phyloP scores from a whole-genome alignment of 2,797 vertebrate species.

The Aplochiton taeniatus region DNA sequence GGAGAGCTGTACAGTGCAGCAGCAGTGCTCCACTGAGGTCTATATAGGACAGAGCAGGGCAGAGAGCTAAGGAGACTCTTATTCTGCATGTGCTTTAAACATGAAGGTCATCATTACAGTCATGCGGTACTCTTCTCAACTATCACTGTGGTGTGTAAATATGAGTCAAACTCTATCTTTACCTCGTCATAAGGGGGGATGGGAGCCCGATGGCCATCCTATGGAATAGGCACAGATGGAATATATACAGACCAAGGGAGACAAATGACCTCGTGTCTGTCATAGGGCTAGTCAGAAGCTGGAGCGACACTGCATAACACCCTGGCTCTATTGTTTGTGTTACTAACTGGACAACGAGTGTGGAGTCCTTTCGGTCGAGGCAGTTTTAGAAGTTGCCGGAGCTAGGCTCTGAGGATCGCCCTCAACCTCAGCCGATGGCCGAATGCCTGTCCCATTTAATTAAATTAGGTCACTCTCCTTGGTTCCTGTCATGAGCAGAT shows the following conservation, averaged over 20 bases:
- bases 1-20: conserved; percentile 14
- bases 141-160: too few relatives aligned
- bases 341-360: conserved; percentile 47
- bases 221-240: conserved; percentile 47
- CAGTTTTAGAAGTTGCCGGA: conserved; percentile 56
- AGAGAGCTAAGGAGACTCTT: conserved; percentile 1
- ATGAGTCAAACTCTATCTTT: too few relatives aligned
- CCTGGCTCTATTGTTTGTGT: conserved; percentile 66
- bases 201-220: too few relatives aligned
- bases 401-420: conserved; percentile 63
- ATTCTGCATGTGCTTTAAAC: too few relatives aligned
- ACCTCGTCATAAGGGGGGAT: too few relatives aligned
- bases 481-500: conserved; percentile 42
- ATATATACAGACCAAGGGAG: conserved; percentile 45
- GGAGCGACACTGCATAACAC: conserved; percentile 67
- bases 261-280: conserved; percentile 44
- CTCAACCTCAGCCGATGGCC: conserved; percentile 53
- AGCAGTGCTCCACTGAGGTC: conserved; percentile 15
- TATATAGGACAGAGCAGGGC: conserved; percentile 18
- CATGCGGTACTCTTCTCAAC: too few relatives aligned
- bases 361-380: conserved; percentile 46
- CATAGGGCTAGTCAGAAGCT: conserved; percentile 59
- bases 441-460: conserved; percentile 64
- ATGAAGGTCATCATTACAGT: too few relatives aligned
- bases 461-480: conserved; percentile 69